These are phyloP conservation scores for Sorex araneus DNA, from an alignment of 2,113 vertebrate species.

Conservation along the genomic window DNA sequence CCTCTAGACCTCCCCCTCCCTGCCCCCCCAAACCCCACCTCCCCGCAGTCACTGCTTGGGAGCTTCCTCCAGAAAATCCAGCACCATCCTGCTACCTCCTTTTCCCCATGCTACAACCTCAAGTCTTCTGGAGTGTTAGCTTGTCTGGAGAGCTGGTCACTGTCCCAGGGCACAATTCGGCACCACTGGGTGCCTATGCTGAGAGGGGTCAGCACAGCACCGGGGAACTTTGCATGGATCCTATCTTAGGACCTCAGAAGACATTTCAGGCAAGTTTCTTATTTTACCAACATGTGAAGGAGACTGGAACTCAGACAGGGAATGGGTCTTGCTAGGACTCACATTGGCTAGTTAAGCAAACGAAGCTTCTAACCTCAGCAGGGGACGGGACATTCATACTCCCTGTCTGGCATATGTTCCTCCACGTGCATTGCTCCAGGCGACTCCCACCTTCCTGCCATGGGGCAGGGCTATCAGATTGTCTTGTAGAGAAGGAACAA, in stretches of 20 bases:
- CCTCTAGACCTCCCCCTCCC: too few relatives aligned
- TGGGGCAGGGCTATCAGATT: not conserved
- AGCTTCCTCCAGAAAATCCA: too few relatives aligned
- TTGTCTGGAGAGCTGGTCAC: not conserved
- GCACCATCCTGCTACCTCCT: too few relatives aligned
- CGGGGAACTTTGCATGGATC: not conserved
- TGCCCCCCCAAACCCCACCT: too few relatives aligned
- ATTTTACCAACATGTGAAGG: conserved; percentile 26
- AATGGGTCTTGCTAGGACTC: conserved; percentile 31
- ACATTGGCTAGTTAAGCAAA: not conserved
- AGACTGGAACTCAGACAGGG: not conserved
- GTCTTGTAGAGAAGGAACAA: not conserved
- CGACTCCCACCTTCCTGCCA: not conserved
- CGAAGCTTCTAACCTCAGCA: not conserved
- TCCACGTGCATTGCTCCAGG: not conserved
- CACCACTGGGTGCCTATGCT: not conserved
- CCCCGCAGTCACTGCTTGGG: too few relatives aligned
- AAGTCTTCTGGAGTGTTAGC: not conserved
- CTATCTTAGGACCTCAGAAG: not conserved
- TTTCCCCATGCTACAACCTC: not conserved
- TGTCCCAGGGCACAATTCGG: not conserved
- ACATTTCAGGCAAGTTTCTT: not conserved
- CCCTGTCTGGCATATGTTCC: not conserved
- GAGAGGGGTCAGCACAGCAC: not conserved
- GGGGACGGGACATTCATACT: too few relatives aligned